Base-by-base conservation (phyloP, 1,140 invertebrate genomes). In the Drosophila oshimai region DNA sequence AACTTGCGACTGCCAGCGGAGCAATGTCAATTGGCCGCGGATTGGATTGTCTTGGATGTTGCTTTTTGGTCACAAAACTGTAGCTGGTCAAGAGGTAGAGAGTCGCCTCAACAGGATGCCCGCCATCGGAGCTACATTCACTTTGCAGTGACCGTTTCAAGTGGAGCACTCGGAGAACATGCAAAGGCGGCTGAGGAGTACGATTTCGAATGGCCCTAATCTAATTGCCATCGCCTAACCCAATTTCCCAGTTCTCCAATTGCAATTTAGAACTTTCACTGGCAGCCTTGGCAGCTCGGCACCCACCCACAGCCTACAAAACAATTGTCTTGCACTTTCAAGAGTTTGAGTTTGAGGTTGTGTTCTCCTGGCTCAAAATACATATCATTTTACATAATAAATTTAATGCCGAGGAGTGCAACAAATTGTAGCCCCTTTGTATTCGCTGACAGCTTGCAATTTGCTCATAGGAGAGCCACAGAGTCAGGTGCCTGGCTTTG, bases 351-450 rank as follows among this genome's bases (percentile, higher is more conserved):
- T 24, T 46, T 15, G 24, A n/a, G 29, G 9, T 29, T 15, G 18
- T 22, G 28, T 36, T 61, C 57, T 45, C 39, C 41, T 39, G 44
- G 26, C 62, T 62, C 53, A 12, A 67, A 67, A 67, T 67, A 41
- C 62, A 54, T 68, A 68, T 68, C 37, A 68, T 68, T 68, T 68
- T 68, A 68, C 62, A 68, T 68, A 54, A 68, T 68, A 68, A 68
- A 68, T 39, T 41, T 31, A 29, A 54, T 24, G 29, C 46, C 37
- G 13, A 36, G 18, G 54, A 54, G 47, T 45, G 37, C 29, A 26
- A 13, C 28, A 37, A 64, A 45, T 46, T 64, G 41, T 24, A 46
- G 28, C 29, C 22, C 53, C 58, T 62, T 62, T 62, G 58, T 62
- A 36, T 62, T 18, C 20, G 51, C 51, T 58, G 37, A 42, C 53